Percentiles rank a stretch among this genome's conserved stretches.
Conservation (phyloP, 2,797 vertebrate genomes). For the Chromobotia macracanthus region DNA sequence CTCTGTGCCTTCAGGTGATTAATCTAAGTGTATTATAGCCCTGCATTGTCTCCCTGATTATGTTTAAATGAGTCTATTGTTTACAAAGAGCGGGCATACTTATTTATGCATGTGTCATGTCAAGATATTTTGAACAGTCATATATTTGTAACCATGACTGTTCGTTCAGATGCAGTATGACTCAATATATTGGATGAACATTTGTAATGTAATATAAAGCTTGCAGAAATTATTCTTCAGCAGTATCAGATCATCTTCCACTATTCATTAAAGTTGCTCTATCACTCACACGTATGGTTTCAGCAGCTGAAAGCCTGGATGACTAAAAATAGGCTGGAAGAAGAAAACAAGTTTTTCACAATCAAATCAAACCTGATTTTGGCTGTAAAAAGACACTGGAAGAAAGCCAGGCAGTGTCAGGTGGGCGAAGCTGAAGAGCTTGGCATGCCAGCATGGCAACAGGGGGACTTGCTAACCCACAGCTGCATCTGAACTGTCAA, state of each 20-base stretch:
- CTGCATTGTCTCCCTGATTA: neutral
- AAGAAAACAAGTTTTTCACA: neutral
- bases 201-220: neutral
- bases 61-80: neutral
- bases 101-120: conserved; percentile 5
- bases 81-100: neutral
- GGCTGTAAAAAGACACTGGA: neutral
- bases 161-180: neutral
- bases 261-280: neutral
- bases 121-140: neutral
- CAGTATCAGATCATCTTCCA: neutral
- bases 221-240: neutral
- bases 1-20: conserved; percentile 34
- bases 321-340: conserved; percentile 2
- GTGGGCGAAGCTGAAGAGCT: neutral
- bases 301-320: neutral
- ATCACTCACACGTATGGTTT: neutral
- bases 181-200: neutral
- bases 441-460: conserved; percentile 35
- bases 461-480: neutral
- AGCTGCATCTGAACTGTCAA: conserved; percentile 34
- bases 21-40: conserved; percentile 38
- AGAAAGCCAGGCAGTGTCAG: neutral
- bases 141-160: neutral
- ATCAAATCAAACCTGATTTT: neutral